A percentile compares a stretch with the other conserved stretches of the same genome.
These are phyloP conservation scores for Smutsia gigantea DNA, from an alignment of 2,797 vertebrate species.

Conservation along the genomic window DNA sequence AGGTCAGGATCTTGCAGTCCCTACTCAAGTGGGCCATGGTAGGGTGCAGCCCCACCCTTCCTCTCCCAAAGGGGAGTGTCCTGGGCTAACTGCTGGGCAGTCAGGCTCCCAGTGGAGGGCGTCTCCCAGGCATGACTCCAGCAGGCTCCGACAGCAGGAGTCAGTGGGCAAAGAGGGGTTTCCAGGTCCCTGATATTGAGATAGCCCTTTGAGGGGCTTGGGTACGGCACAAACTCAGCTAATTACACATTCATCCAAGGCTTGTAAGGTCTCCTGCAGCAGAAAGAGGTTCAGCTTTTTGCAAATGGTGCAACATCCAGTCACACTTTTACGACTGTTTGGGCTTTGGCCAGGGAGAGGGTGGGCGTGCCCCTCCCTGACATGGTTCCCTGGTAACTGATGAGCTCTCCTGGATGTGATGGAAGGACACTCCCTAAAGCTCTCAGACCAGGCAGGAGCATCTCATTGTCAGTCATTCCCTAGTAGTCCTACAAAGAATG, in stretches of 20 bases:
- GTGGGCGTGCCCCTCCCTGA: not conserved
- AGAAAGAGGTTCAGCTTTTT: not conserved
- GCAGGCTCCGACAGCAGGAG: accelerated
- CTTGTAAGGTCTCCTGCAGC: not conserved
- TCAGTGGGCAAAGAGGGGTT: not conserved
- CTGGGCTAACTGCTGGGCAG: not conserved
- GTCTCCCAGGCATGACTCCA: not conserved
- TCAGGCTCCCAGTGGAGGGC: not conserved
- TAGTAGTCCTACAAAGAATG: not conserved
- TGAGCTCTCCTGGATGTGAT: accelerated
- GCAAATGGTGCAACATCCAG: not conserved
- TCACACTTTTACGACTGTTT: not conserved
- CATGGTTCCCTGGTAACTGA: accelerated
- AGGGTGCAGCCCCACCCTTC: not conserved
- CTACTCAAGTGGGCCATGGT: accelerated
- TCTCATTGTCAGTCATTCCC: not conserved
- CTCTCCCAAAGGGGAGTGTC: not conserved
- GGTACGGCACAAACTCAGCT: not conserved
- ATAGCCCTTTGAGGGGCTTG: too few relatives aligned
- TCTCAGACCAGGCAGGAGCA: not conserved
- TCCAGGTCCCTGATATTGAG: not conserved
- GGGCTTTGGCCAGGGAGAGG: not conserved
- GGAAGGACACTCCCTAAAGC: not conserved
- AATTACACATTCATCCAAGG: not conserved
- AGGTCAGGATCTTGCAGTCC: not conserved